Percentiles rank a stretch among this genome's conserved stretches.
phyloP scores from a whole-genome alignment of 2,888 invertebrate species.

The Notocelia uddmanniana region DNA sequence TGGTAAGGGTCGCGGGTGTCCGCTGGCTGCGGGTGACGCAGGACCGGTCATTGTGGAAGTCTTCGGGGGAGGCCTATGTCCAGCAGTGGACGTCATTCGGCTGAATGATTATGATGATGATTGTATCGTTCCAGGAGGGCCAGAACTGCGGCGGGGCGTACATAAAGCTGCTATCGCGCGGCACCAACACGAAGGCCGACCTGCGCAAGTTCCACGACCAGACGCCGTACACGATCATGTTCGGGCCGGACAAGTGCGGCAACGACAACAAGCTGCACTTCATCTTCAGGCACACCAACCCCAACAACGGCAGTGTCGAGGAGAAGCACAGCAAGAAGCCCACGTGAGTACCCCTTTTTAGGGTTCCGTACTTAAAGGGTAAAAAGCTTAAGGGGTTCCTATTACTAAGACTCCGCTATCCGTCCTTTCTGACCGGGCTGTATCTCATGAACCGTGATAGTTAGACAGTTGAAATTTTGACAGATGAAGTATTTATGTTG shows the following conservation, averaged over 20 bases:
- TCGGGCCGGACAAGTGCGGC: constrained; percentile 99
- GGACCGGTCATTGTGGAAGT: no score
- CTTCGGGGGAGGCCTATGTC: no score
- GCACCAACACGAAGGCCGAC: constrained; percentile 86
- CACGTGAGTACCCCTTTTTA: constrained; percentile 76
- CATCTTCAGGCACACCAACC: constrained; percentile 98
- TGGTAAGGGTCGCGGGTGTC: no score
- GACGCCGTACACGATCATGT: constrained; percentile 99
- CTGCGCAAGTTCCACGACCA: constrained; percentile 96
- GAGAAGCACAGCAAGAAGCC: constrained; percentile 99
- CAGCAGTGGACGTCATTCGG: no score
- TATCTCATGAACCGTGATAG: no score
- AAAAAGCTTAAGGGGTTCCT: no score
- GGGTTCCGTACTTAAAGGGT: no score
- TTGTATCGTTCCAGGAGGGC: constrained; percentile 89
- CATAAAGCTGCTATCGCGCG: constrained; percentile 94
- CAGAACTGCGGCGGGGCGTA: constrained; percentile 99
- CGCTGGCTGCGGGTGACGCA: no score
- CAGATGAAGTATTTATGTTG: no score
- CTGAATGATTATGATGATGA: neutral
- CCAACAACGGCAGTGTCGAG: constrained; percentile 93
- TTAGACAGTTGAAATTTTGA: no score
- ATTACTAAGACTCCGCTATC: no score
- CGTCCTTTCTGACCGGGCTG: no score
- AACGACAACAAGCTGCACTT: constrained; percentile 96